Percentiles rank a stretch among this genome's conserved stretches.
Conservation (phyloP, 2,888 invertebrate genomes). For the Nymphalis urticae region DNA sequence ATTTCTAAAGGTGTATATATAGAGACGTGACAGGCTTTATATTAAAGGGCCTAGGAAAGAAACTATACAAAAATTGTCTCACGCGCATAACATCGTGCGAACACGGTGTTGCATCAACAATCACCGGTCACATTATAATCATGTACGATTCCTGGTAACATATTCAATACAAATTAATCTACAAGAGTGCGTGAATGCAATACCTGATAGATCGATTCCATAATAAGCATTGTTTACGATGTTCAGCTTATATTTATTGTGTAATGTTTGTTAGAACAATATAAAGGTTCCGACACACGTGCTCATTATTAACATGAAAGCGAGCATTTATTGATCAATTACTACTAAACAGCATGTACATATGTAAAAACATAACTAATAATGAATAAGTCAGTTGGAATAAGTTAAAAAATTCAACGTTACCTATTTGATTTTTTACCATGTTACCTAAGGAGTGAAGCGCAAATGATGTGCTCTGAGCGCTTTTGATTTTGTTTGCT, state of each 20-base stretch:
- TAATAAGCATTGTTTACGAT: conserved; percentile 16
- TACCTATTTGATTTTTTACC: no score
- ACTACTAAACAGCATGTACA: no score
- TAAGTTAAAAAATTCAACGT: no score
- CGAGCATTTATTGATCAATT: no score
- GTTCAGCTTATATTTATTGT: conserved; percentile 30
- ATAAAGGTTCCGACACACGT: background rate
- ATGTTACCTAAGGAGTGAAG: no score
- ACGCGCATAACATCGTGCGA: conserved; percentile 44
- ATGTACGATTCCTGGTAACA: conserved; percentile 43
- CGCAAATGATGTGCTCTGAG: no score
- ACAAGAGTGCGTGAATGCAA: conserved; percentile 38
- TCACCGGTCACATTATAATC: conserved; percentile 40
- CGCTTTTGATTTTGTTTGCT: no score
- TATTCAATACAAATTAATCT: conserved; percentile 40
- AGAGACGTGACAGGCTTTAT: conserved; percentile 43
- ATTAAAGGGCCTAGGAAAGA: conserved; percentile 39
- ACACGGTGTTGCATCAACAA: conserved; percentile 41
- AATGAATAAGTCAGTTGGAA: no score
- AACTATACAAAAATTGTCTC: conserved; percentile 47
- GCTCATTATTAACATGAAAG: no score
- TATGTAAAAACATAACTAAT: no score
- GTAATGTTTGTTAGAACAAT: conserved; percentile 18
- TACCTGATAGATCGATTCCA: conserved; percentile 25
- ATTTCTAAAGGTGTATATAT: conserved; percentile 39